Evolutionary conservation across 2,888 invertebrate genomes (phyloP).

Genomic region (Scrobipalpa costella): DNA sequence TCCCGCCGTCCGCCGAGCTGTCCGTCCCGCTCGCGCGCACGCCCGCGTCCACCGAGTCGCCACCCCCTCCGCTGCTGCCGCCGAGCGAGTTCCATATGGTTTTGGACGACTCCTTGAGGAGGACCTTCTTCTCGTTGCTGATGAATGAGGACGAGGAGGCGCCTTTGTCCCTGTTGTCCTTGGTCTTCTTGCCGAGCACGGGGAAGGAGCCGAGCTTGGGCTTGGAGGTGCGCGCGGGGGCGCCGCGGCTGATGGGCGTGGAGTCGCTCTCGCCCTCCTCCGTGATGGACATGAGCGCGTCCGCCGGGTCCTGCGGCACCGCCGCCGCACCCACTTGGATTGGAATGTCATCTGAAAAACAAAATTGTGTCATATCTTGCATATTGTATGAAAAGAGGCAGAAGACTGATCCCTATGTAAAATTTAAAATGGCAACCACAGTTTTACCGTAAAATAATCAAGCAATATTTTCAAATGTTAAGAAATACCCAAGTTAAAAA

Average conservation of each 20-base stretch:
- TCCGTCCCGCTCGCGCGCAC: conserved; percentile 55
- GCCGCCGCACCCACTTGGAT: conserved; percentile 87
- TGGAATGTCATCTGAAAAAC: conserved; percentile 91
- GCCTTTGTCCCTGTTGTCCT: conserved; percentile 72
- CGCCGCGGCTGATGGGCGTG: conserved; percentile 77
- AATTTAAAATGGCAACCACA: no score
- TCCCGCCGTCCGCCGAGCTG: conserved; percentile 50
- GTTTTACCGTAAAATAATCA: no score
- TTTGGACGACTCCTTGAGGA: conserved; percentile 71
- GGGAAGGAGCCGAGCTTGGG: conserved; percentile 83
- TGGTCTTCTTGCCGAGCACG: conserved; percentile 84
- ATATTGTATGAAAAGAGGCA: no score
- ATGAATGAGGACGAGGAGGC: conserved; percentile 33
- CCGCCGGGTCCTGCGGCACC: conserved; percentile 78
- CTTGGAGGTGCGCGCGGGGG: conserved; percentile 77
- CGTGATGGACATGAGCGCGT: conserved; percentile 84
- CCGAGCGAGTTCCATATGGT: conserved; percentile 73
- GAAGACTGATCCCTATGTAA: no score
- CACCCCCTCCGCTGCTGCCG: conserved; percentile 72
- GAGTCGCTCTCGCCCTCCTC: conserved; percentile 83
- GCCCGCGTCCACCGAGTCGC: conserved; percentile 68
- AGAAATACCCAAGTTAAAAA: no score
- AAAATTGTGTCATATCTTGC: conserved; percentile 7
- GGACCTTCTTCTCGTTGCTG: conserved; percentile 68
- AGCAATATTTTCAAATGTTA: no score